Percentiles rank a stretch among this genome's conserved stretches.
Conservation (phyloP, 2,797 vertebrate genomes). For the Cyclura pinguis region DNA sequence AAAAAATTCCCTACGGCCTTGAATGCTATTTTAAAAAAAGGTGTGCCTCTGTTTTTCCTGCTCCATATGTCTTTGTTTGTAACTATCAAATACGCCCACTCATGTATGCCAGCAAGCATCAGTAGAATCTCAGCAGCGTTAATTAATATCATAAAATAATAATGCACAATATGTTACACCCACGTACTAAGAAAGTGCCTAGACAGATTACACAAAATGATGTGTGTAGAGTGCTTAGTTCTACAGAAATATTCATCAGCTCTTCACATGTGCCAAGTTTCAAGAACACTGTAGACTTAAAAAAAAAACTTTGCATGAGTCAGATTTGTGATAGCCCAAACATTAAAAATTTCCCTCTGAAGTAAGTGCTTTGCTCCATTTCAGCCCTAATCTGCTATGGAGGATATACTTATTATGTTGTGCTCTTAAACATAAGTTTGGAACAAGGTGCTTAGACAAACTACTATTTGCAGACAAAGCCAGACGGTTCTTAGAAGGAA, state of each 20-base stretch:
- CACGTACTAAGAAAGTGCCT: constrained; percentile 24
- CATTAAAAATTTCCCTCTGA: not conserved
- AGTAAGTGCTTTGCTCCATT: not conserved
- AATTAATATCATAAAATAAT: constrained; percentile 35
- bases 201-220: constrained; percentile 14
- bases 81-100: constrained; percentile 1
- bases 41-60: constrained; percentile 33
- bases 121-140: not conserved
- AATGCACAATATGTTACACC: constrained; percentile 5
- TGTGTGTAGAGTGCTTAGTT: not conserved
- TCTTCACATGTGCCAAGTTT: constrained; percentile 4
- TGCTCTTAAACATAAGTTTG: constrained; percentile 31
- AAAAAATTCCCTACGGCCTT: not conserved
- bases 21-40: constrained; percentile 13
- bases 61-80: constrained; percentile 31
- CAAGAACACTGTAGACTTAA: not conserved
- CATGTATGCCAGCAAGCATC: not conserved
- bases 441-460: constrained; percentile 23
- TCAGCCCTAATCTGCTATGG: constrained; percentile 2
- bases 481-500: not conserved
- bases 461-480: constrained; percentile 1
- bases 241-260: not conserved
- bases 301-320: not conserved
- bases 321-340: not conserved
- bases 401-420: constrained; percentile 18